Conservation (phyloP, 2,888 invertebrate genomes). For the Poecilus cupreus region DNA sequence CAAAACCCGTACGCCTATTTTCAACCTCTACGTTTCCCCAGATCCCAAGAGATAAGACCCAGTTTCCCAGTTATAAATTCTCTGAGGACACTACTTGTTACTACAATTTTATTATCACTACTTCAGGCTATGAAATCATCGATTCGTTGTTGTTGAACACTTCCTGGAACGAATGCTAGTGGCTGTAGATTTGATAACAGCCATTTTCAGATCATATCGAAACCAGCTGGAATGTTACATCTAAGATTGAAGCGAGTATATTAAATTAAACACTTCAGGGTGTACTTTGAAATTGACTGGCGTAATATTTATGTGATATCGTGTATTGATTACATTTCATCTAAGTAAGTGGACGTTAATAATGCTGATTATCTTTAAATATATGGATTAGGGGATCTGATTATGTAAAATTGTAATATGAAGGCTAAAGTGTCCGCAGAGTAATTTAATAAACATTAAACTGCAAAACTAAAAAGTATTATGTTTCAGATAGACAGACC, state of each 20-base stretch:
- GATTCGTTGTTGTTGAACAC: neutral
- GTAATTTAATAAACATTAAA: too few relatives aligned
- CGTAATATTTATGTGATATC: neutral
- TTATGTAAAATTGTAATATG: too few relatives aligned
- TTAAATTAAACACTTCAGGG: conserved; percentile 1
- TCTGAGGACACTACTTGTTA: neutral
- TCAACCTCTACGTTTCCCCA: neutral
- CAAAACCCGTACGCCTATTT: neutral
- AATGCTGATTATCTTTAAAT: neutral
- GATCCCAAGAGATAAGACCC: too few relatives aligned
- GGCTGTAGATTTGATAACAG: conserved; percentile 4
- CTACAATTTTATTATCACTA: neutral
- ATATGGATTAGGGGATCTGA: neutral
- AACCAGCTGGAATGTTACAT: neutral
- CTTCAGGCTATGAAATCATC: conserved; percentile 17
- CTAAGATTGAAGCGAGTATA: neutral
- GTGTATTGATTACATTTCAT: neutral
- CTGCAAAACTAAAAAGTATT: too few relatives aligned
- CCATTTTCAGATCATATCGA: conserved; percentile 32
- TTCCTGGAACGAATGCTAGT: conserved; percentile 41
- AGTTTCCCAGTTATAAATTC: too few relatives aligned
- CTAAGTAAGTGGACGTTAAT: neutral
- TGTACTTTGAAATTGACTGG: neutral
- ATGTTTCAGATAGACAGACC: too few relatives aligned
- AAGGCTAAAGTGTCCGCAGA: too few relatives aligned